Evolutionary conservation across 2,797 vertebrate species (phyloP), one percentile per base, ranked within the genome.

Genomic region (Anas flavirostris): DNA sequence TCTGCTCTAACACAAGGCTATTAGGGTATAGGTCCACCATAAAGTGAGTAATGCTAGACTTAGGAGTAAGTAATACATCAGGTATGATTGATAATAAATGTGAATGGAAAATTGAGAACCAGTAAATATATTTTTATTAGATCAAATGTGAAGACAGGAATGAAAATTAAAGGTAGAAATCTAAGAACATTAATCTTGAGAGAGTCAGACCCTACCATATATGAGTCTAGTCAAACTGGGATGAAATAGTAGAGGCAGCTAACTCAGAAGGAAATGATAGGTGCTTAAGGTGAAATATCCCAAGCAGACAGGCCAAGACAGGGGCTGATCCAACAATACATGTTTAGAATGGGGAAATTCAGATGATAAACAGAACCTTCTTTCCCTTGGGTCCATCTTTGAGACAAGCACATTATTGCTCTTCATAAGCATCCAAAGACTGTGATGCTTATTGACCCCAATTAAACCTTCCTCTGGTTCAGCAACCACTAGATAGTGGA

Each of bases 101-200:
- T 22, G 12, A 88, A 88, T 85, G 66, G 63, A 91, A 91, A 94
- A 86, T 78, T 72, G 60, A 90, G 68, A 91, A 84, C 70, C 33
- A 94, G 75, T 80, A 82, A 94, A 97, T 95, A 91, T 82, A 46
- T 91, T 95, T 94, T 95, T 82, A 88, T 93, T 95, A 90, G 91
- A 86, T 93, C 81, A 94, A 91, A 93, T 72, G 60, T 7, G 3
- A 92, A 96, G 90, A 93, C 78, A 89, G 75, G 66, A 87, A 82
- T 55, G 81, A 82, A 88, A 94, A 95, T 95, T 85, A 96, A 93
- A 95, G 92, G 90, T 89, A 68, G 86, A 93, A 95, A 84, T 91
- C 37, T 78, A 75, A 82, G 86, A 85, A 26, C 72, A 97, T 96
- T 39, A 82, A 72, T 97, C 93, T 48, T 86, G 64, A 82, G 72